Percentiles rank a stretch among this genome's conserved stretches.
Conservation (phyloP, 2,888 invertebrate species). For the Temnothorax rugatulus region DNA sequence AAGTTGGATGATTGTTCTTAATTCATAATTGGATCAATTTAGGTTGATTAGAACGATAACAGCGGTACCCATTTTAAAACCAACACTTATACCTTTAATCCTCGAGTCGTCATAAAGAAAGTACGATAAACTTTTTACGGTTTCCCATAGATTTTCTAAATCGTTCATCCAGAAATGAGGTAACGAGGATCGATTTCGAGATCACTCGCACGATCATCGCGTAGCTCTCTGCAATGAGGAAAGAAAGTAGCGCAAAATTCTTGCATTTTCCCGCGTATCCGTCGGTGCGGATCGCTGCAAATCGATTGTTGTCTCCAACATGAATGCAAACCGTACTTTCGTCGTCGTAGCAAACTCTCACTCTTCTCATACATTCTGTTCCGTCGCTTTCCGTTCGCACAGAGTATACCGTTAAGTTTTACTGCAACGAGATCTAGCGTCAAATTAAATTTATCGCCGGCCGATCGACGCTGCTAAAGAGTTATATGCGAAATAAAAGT, state of each 20-base stretch:
- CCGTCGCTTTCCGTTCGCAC: constrained; percentile 55
- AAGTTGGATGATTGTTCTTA: not conserved
- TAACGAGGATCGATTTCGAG: constrained; percentile 61
- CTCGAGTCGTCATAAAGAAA: not conserved
- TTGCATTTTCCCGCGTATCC: constrained; percentile 67
- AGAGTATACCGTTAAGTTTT: constrained; percentile 61
- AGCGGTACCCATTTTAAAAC: not conserved
- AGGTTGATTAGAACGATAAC: not conserved
- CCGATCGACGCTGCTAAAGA: constrained; percentile 17
- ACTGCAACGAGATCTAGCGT: constrained; percentile 60
- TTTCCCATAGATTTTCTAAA: not conserved
- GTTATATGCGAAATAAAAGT: constrained; percentile 19
- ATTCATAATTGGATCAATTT: constrained; percentile 3
- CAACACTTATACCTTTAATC: not conserved
- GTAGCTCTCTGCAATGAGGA: constrained; percentile 58
- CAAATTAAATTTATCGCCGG: constrained; percentile 61
- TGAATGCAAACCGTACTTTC: constrained; percentile 68
- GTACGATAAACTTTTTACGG: constrained; percentile 3
- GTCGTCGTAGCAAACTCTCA: constrained; percentile 60
- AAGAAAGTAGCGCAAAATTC: constrained; percentile 70
- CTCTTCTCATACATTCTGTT: constrained; percentile 54
- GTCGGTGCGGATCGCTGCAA: constrained; percentile 61
- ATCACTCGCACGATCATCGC: constrained; percentile 50
- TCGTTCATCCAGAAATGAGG: constrained; percentile 17
- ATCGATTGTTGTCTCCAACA: constrained; percentile 70